Percentiles rank a stretch among this genome's conserved stretches.
These are phyloP conservation scores for Numida meleagris DNA, from an alignment of 2,113 vertebrate species.

Conservation along the genomic window DNA sequence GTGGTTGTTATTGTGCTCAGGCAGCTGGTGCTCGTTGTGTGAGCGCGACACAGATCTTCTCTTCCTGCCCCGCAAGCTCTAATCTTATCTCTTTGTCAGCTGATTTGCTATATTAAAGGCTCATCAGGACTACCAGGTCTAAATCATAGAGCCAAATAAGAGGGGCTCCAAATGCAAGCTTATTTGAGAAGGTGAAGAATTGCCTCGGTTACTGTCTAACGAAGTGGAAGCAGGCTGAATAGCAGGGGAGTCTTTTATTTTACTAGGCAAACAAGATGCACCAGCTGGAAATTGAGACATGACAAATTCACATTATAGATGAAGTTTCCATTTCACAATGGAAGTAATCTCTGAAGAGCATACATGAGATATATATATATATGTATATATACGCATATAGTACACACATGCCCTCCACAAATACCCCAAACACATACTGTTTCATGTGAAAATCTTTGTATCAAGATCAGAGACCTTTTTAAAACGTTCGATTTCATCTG, in stretches of 20 bases:
- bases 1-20: not conserved
- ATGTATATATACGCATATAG: too few relatives aligned
- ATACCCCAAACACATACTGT: not conserved
- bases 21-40: not conserved
- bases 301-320: not conserved
- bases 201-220: not conserved
- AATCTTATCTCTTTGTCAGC: not conserved
- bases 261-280: not conserved
- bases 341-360: not conserved
- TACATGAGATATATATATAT: not conserved
- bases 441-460: not conserved
- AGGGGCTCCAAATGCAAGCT: not conserved
- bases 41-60: not conserved
- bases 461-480: not conserved
- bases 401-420: too few relatives aligned
- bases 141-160: rapidly evolving
- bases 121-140: not conserved
- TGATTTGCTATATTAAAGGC: not conserved
- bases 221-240: not conserved
- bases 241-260: not conserved
- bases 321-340: not conserved
- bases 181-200: not conserved
- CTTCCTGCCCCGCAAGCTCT: not conserved
- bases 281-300: not conserved
- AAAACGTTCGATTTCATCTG: not conserved